Evolutionary conservation across 2,797 vertebrate genomes (phyloP).

Genomic region (Gambusia yucatana): DNA sequence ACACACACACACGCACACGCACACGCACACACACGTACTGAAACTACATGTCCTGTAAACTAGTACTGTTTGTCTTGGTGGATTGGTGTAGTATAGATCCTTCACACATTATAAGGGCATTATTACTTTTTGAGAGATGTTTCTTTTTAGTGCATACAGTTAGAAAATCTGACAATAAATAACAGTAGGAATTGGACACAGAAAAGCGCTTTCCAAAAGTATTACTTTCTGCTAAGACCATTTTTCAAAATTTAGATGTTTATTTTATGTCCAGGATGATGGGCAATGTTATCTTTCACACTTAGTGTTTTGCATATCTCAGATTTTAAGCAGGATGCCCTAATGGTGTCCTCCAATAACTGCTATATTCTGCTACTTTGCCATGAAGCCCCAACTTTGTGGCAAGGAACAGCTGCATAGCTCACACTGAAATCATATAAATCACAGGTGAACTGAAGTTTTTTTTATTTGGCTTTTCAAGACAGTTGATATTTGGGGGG

Average conservation of each 20-base stretch:
- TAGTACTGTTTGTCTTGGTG: slow-evolving; percentile 29
- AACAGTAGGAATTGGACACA: neutral
- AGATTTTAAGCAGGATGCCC: no score
- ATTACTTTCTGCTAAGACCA: no score
- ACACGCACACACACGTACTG: neutral
- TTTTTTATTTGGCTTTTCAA: neutral
- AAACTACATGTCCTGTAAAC: slow-evolving; percentile 15
- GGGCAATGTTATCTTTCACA: no score
- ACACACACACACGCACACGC: neutral
- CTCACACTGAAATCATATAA: neutral
- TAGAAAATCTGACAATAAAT: neutral
- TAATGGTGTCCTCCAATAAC: no score
- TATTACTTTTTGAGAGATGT: neutral
- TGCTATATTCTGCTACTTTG: neutral
- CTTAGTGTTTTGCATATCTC: no score
- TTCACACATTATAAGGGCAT: neutral
- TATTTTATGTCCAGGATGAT: no score
- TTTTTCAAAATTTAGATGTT: no score
- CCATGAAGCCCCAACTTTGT: neutral
- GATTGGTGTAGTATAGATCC: neutral
- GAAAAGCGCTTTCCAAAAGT: neutral
- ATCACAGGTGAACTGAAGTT: neutral
- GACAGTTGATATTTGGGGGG: neutral
- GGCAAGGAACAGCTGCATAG: no score
- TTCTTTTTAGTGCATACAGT: neutral